These are phyloP conservation scores for Crambe crambe DNA, from an alignment of 37 sponge, comb jelly and placozoan genomes.

Conservation along the genomic window DNA sequence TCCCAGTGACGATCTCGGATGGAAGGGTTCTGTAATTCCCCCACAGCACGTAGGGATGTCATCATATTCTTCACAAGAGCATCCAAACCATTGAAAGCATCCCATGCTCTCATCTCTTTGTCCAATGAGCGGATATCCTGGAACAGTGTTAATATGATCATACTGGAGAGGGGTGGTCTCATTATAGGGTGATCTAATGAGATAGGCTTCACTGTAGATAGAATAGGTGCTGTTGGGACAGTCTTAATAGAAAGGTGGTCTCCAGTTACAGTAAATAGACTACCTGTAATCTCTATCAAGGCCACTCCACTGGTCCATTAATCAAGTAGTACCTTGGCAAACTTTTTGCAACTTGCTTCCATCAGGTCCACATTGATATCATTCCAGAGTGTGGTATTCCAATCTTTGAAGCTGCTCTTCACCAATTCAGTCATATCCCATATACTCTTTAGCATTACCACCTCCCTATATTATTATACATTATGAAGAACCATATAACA, in stretches of 20 bases:
- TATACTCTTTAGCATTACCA: slow-evolving; percentile 79
- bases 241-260: background rate
- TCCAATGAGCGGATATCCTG: slow-evolving; percentile 93
- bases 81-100: slow-evolving; percentile 94
- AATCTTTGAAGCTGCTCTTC: slow-evolving; percentile 89
- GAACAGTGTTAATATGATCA: background rate
- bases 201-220: no score
- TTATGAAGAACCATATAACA: background rate
- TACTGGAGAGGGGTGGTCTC: no score
- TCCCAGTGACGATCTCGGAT: slow-evolving; percentile 99
- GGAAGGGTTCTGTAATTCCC: slow-evolving; percentile 97
- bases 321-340: slow-evolving; percentile 87
- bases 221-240: no score
- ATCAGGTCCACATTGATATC: slow-evolving; percentile 98
- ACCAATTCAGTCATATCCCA: slow-evolving; percentile 95
- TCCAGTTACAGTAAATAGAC: no score
- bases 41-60: slow-evolving; percentile 96
- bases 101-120: slow-evolving; percentile 99
- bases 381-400: slow-evolving; percentile 95
- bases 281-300: no score
- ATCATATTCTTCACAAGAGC: slow-evolving; percentile 99
- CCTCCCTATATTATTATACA: slow-evolving; percentile 30
- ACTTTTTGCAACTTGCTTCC: slow-evolving; percentile 98
- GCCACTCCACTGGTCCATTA: no score
- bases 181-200: no score